Evolutionary conservation across 2,113 vertebrate genomes (phyloP).

Genomic region (Zosterops japonicus): DNA sequence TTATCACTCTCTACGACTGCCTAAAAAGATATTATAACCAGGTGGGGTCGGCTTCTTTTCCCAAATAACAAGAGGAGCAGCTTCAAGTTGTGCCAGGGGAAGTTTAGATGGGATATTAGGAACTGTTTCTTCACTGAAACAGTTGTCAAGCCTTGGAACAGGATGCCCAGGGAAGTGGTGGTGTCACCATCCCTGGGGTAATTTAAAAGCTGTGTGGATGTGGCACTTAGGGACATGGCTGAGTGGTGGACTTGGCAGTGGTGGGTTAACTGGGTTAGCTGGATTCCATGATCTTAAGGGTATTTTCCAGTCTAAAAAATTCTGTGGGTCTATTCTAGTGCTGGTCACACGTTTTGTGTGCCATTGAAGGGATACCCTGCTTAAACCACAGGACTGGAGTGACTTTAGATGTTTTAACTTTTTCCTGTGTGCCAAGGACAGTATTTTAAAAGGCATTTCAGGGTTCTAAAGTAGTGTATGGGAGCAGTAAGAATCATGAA

Average conservation of each 20-base stretch:
- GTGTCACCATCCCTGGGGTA: background rate
- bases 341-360: background rate
- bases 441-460: background rate
- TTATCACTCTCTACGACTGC: rapidly evolving
- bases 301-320: background rate
- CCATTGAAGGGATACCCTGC: background rate
- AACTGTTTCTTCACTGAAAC: background rate
- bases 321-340: background rate
- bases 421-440: background rate
- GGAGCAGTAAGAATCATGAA: background rate
- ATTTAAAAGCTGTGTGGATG: background rate
- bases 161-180: background rate
- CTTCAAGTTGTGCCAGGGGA: background rate
- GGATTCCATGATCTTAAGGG: background rate
- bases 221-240: background rate
- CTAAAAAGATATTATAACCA: rapidly evolving
- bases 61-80: background rate
- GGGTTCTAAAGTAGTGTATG: background rate
- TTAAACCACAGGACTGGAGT: background rate
- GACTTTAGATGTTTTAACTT: background rate
- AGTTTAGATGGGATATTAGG: background rate
- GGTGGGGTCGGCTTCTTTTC: rapidly evolving
- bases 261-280: background rate
- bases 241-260: background rate
- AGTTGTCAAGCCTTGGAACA: background rate